These are phyloP conservation scores for Lepidurus arcticus DNA, from an alignment of 1,140 invertebrate genomes.

Conservation along the genomic window DNA sequence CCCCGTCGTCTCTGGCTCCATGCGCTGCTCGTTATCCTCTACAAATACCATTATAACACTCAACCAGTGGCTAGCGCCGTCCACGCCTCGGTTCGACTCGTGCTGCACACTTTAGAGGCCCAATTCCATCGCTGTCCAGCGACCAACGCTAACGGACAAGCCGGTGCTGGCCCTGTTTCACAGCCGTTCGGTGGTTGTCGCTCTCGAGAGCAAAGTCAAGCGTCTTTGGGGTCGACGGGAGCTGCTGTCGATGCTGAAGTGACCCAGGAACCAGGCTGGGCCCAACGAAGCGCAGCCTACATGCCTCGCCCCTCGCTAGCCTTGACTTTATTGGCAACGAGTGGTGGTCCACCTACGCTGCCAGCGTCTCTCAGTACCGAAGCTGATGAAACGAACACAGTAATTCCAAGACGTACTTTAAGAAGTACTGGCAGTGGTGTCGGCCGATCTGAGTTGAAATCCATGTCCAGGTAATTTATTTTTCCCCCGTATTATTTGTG, in stretches of 20 bases:
- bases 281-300: neutral
- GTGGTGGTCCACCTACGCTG: neutral
- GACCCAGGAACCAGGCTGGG: neutral
- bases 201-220: slow-evolving; percentile 35
- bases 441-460: neutral
- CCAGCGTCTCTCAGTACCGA: neutral
- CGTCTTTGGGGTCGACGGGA: slow-evolving; percentile 29
- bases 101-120: slow-evolving; percentile 87
- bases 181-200: neutral
- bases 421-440: neutral
- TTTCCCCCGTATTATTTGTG: neutral
- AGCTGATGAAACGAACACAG: neutral
- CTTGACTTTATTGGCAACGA: neutral
- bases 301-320: neutral
- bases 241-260: neutral
- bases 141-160: neutral
- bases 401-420: neutral
- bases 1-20: slow-evolving; percentile 85
- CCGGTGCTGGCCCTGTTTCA: neutral
- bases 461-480: neutral
- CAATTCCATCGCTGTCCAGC: slow-evolving; percentile 73
- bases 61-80: slow-evolving; percentile 69
- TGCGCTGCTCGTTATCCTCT: slow-evolving; percentile 86
- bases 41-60: slow-evolving; percentile 88
- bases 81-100: slow-evolving; percentile 75